A percentile compares a stretch with the other conserved stretches of the same genome.
Conservation (phyloP, 2,888 invertebrate genomes). For the Andrena camellia region DNA sequence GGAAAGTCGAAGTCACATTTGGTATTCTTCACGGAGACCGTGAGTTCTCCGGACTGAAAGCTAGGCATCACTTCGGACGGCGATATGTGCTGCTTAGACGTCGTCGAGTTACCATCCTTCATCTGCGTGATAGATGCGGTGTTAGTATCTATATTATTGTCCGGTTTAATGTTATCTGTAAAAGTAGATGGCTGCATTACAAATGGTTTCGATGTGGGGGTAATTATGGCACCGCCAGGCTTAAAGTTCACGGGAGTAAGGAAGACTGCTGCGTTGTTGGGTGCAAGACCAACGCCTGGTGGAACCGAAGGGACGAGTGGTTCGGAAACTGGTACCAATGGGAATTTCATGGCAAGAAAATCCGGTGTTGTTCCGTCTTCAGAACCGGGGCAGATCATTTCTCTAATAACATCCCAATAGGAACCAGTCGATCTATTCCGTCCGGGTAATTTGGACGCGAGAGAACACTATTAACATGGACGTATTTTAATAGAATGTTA, state of each 20-base stretch:
- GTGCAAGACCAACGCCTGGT: slow-evolving; percentile 87
- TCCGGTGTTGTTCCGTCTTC: slow-evolving; percentile 87
- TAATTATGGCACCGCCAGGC: slow-evolving; percentile 79
- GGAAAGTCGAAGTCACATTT: slow-evolving; percentile 81
- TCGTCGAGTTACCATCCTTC: slow-evolving; percentile 62
- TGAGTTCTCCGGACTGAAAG: slow-evolving; percentile 82
- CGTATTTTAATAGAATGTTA: slow-evolving; percentile 8
- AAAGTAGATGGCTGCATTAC: slow-evolving; percentile 77
- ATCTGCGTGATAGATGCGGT: slow-evolving; percentile 68
- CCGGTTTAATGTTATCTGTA: slow-evolving; percentile 76
- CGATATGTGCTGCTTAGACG: slow-evolving; percentile 63
- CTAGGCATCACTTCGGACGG: slow-evolving; percentile 79
- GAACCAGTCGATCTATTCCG: slow-evolving; percentile 91
- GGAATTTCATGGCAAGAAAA: slow-evolving; percentile 90
- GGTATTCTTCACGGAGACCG: slow-evolving; percentile 82
- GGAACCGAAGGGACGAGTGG: slow-evolving; percentile 89
- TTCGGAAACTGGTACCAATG: slow-evolving; percentile 90
- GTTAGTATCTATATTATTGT: slow-evolving; percentile 54
- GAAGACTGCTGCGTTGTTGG: slow-evolving; percentile 90
- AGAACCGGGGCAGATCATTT: slow-evolving; percentile 91
- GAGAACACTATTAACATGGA: slow-evolving; percentile 86
- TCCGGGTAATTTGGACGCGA: slow-evolving; percentile 92
- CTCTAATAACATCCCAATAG: slow-evolving; percentile 92
- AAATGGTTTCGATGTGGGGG: slow-evolving; percentile 80
- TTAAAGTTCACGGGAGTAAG: slow-evolving; percentile 87